Base-by-base conservation (phyloP, 2,113 vertebrate species). In the Polyodon spathula region DNA sequence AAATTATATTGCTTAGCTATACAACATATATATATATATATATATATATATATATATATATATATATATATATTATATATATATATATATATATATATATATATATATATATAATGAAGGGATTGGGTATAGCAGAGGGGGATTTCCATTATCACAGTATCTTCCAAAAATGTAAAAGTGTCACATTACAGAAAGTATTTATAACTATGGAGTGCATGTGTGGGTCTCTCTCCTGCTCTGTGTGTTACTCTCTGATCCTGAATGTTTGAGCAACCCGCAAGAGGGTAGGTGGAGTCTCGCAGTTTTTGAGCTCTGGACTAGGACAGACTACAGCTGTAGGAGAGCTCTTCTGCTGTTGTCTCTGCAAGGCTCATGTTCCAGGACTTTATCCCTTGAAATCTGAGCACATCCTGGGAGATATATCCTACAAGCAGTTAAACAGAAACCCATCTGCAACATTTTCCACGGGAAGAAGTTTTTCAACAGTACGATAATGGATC, bases 161-260 rank as follows among this genome's bases (percentile, higher is more conserved):
- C 73, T 67, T 89, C 87, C 78, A 83, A 87, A 91, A 76, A 89
- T 88, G 80, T 86, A 84, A 71, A 61, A 70, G 89, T 86, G 86
- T 97, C 92, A 66, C 84, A 77, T 97, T 97, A 87, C 93, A 85
- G 78, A 73, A 68, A 76, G 76, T 85, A 92, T 89, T 86, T 78
- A 84, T 88, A 86, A 83, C 63, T n/a, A 40, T 40, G 59, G 51
- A 68, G 67, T 63, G 70, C 15, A 62, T 69, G 46, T 50, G 46
- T 50, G 46, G 40, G 37, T 40, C 40, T 56, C 50, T 62, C 40
- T 57, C 14, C 54, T 60, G 66, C 11, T 6, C 59, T 61, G 72
- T 58, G 77, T 72, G 76, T 75, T 80, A 77, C 78, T 87, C 67
- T 74, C 80, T 84, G 82, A 78, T 84, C 81, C 81, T 75, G 83